Base-by-base conservation (phyloP, 2,797 vertebrate species). In the Chaetodon trifasciatus region DNA sequence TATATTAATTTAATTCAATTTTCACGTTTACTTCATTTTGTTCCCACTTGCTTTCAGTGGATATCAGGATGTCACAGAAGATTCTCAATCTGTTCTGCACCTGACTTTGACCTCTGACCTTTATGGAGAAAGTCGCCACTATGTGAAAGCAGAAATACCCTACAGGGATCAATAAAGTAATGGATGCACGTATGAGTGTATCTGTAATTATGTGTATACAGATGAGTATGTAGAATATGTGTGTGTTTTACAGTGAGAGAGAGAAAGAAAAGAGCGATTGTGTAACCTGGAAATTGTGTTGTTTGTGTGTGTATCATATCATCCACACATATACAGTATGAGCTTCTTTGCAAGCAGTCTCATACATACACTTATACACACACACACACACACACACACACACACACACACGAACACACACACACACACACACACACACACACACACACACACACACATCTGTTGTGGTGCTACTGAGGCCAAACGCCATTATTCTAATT, bases 401-500 rank as follows among this genome's bases (percentile, higher is more conserved):
- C 50, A 67, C 71, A 79, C 19, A 78, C 62, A 44, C 67, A 50
- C 23, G 49, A 56, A 68, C 32, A 65, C 74, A 49, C 19, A 78
- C 62, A 44, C 67, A 55, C 23, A 55, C 61, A 68, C 32, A 65
- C 60, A 60, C 63, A 62, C 37, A 69, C 57, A 70, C 47, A 82
- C 55, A 62, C 71, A 80, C 28, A 66, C 70, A 63, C 56, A 55
- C 70, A 78, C 37, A 80, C 50, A 67, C 71, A 79, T 61, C 78
- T 90, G 68, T 82, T 75, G 64, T 70, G 56, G n/a, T 83, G 35
- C 53, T 79, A 73, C 50, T 84, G 75, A 72, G 57, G 70, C 77
- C 82, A 87, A 88, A 90, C 83, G 44, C 44, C 70, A 87, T 92
- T 89, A 86, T 89, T 85, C 71, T 83, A 84, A 84, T 87, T 86